These are phyloP conservation scores for Amyelois transitella DNA, from an alignment of 1,140 invertebrate genomes.

Conservation along the genomic window DNA sequence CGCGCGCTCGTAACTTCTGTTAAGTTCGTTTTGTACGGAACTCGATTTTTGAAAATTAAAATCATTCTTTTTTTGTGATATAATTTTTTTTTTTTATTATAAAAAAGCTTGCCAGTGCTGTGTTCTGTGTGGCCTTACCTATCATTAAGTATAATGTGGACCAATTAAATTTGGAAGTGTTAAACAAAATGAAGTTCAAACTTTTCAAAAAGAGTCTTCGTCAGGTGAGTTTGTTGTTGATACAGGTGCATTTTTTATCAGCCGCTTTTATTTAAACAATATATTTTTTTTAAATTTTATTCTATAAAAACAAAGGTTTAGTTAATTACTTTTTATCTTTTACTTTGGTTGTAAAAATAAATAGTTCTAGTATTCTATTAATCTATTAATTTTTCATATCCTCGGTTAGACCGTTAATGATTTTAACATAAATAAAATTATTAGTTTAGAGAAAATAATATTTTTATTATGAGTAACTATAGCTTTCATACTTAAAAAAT, in stretches of 20 bases:
- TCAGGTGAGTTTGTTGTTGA: slow-evolving; percentile 38
- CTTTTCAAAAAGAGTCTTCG: slow-evolving; percentile 47
- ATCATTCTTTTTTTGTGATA: too few relatives aligned
- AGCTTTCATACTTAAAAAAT: too few relatives aligned
- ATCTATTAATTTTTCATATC: too few relatives aligned
- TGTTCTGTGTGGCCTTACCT: not conserved
- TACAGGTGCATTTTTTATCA: slow-evolving; percentile 17
- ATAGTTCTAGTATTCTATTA: too few relatives aligned
- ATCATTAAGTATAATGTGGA: not conserved
- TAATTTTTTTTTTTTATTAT: slow-evolving; percentile 23
- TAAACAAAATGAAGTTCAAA: slow-evolving; percentile 46
- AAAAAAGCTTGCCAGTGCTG: slow-evolving; percentile 15
- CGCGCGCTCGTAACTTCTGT: slow-evolving; percentile 14
- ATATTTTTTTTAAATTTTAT: not conserved
- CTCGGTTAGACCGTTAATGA: too few relatives aligned
- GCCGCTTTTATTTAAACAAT: not conserved
- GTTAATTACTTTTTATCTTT: not conserved
- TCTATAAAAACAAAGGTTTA: not conserved
- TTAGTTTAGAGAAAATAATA: too few relatives aligned
- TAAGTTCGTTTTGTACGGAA: slow-evolving; percentile 13
- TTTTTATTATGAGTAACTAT: too few relatives aligned
- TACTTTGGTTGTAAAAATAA: too few relatives aligned
- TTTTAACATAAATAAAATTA: too few relatives aligned
- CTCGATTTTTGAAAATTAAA: slow-evolving; percentile 11
- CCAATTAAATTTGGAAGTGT: not conserved